Evolutionary conservation across 2,113 vertebrate species (phyloP).

Genomic region (Petromus typicus): DNA sequence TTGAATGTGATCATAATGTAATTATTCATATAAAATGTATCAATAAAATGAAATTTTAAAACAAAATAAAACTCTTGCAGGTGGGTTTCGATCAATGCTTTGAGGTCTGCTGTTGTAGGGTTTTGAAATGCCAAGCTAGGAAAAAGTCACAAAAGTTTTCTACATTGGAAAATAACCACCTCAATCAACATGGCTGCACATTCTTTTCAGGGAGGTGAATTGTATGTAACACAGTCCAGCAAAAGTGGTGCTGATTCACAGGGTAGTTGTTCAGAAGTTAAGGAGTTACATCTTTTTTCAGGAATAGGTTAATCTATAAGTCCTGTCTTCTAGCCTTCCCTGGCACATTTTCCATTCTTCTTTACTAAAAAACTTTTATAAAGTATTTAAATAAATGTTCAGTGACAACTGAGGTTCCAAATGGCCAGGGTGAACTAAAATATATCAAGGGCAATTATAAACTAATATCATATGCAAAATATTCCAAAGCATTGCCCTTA

Average conservation of each 20-base stretch:
- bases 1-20: too few species aligned
- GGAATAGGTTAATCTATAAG: background rate
- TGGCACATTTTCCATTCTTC: background rate
- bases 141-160: background rate
- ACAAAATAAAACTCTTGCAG: background rate
- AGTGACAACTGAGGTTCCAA: conserved; percentile 51
- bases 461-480: conserved; percentile 63
- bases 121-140: background rate
- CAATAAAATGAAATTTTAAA: too few species aligned
- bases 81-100: background rate
- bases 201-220: background rate
- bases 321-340: background rate
- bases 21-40: too few species aligned
- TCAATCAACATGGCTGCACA: background rate
- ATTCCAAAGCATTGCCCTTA: conserved; percentile 61
- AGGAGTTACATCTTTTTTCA: background rate
- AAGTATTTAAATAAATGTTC: conserved; percentile 59
- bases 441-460: conserved; percentile 53
- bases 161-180: background rate
- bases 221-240: background rate
- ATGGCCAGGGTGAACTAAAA: conserved; percentile 56
- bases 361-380: conserved; percentile 34
- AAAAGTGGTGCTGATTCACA: background rate
- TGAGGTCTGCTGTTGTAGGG: background rate
- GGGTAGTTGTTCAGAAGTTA: background rate